These are phyloP conservation scores for Unio pictorum DNA, from an alignment of 2,888 invertebrate genomes.

Conservation along the genomic window DNA sequence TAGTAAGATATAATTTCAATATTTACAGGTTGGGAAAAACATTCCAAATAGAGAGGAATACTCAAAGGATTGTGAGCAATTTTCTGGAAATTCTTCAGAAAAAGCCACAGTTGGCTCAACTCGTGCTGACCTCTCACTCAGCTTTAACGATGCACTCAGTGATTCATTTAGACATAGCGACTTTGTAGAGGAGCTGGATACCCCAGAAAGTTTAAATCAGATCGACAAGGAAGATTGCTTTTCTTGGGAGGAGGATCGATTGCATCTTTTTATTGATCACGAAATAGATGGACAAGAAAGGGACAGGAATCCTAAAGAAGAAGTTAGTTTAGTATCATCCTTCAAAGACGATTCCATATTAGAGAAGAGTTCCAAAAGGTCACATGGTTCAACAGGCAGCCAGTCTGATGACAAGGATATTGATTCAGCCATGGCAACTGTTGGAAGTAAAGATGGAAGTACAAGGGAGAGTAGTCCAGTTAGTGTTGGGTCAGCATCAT, in stretches of 20 bases:
- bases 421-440: constrained; percentile 1
- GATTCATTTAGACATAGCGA: constrained; percentile 18
- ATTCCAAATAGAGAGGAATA: constrained; percentile 43
- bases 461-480: constrained; percentile 16
- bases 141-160: constrained; percentile 15
- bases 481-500: constrained; percentile 1
- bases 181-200: constrained; percentile 58
- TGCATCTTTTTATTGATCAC: constrained; percentile 55
- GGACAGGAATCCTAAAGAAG: constrained; percentile 12
- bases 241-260: constrained; percentile 65
- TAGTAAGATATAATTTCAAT: not conserved
- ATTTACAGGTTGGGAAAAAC: constrained; percentile 35
- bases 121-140: constrained; percentile 28
- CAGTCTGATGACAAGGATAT: not conserved
- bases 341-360: constrained; percentile 28
- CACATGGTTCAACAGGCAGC: not conserved
- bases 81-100: constrained; percentile 21
- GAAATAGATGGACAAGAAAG: constrained; percentile 23
- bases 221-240: constrained; percentile 65
- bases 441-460: constrained; percentile 1
- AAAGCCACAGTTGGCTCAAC: constrained; percentile 17
- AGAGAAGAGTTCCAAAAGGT: constrained; percentile 4
- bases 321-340: constrained; percentile 28
- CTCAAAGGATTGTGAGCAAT: constrained; percentile 27
- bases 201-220: constrained; percentile 62